Conservation (phyloP, 2,888 invertebrate species). For the Nematopogon swammerdamellus region DNA sequence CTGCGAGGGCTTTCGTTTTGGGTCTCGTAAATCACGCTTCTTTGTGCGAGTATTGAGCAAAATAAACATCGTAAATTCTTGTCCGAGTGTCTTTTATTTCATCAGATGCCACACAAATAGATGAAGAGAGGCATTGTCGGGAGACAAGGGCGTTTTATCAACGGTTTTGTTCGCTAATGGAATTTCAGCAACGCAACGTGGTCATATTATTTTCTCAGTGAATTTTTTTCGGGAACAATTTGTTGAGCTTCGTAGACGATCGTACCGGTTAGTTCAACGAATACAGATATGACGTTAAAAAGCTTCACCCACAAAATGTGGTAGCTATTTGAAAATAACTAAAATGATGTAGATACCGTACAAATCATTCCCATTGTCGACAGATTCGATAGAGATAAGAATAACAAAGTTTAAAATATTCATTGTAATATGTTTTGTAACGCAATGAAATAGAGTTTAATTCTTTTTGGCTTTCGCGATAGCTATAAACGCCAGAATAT, state of each 20-base stretch:
- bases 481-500: background rate
- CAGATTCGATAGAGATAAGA: too few species aligned
- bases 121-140: too few species aligned
- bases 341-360: too few species aligned
- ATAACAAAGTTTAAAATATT: too few species aligned
- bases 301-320: too few species aligned
- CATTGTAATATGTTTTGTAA: too few species aligned
- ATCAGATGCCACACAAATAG: background rate
- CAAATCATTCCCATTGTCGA: too few species aligned
- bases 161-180: background rate
- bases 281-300: too few species aligned
- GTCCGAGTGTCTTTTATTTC: background rate
- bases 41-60: background rate
- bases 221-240: background rate
- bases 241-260: background rate
- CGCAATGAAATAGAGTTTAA: too few species aligned
- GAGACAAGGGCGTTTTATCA: background rate
- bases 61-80: background rate
- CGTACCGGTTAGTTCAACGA: too few species aligned
- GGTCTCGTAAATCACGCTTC: background rate
- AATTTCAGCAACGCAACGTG: background rate
- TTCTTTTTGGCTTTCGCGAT: too few species aligned
- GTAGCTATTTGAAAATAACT: too few species aligned
- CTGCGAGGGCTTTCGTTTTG: background rate
- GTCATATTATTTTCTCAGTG: background rate